Base-by-base conservation (phyloP, 2,113 vertebrate genomes). In the Neotragus moschatus region DNA sequence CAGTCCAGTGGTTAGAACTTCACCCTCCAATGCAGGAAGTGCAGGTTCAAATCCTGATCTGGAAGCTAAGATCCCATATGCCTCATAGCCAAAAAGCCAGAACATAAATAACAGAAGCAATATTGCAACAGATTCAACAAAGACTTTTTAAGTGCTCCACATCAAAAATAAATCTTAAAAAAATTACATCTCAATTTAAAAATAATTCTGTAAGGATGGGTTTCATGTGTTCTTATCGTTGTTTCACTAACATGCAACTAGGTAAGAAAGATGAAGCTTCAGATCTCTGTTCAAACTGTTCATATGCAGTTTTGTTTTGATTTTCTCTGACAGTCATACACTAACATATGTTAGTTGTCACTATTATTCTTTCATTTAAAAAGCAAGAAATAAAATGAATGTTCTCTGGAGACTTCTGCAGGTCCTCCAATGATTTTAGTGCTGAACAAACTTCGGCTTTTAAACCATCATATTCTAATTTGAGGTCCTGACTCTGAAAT, bases 141-240 rank as follows among this genome's bases (percentile, higher is more conserved):
- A 75, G 23, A 75, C 70, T 75, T 43, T 26, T 25, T 26, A 15
- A 43, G 7, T 75, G 70, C 23, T 75, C 39, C 70, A 26, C 6
- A 15, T 26, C 39, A 75, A 75, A 43, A 43, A 73, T 39, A 43
- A 26, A 75, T 75, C 23, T 43, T 43, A 14, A 43, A 75, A 75
- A 75, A 19, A 14, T 43, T 33, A 60, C 25, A 90, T 60, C 17
- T 51, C 61, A 43, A 51, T 51, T 75, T 36, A 82, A 81, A 94
- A 49, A 58, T 49, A 82, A 82, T 30, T 88, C n/a, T 25, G 28
- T 97, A 97, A 92, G 73, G 58, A 91, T 92, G n/a, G 19, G 36
- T 86, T 97, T 89, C 60, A 53, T 95, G 51, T 96, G 84, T 94
- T 94, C 91, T 96, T 86, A 86, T 95, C 98, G 96, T 82, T 96